These are phyloP conservation scores for Actenoides hombroni DNA, from an alignment of 2,113 vertebrate genomes.

Conservation along the genomic window DNA sequence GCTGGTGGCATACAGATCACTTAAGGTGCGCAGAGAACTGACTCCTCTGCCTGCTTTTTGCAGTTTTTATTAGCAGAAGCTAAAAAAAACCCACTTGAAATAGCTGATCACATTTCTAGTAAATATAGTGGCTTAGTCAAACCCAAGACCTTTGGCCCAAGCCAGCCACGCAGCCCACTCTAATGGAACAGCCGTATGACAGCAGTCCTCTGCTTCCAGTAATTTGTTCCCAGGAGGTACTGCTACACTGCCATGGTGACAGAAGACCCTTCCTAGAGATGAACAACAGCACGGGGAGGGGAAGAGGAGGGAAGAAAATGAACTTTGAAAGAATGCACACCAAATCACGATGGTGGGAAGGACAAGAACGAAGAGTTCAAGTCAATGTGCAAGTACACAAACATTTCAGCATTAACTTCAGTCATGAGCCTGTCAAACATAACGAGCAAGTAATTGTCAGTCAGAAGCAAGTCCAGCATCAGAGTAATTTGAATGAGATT, in stretches of 20 bases:
- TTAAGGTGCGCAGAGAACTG: not conserved
- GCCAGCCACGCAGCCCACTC: not conserved
- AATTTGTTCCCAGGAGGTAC: not conserved
- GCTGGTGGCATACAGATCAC: conserved; percentile 26
- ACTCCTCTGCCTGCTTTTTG: not conserved
- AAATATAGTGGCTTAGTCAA: not conserved
- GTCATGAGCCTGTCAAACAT: not conserved
- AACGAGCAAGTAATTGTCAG: conserved; percentile 23
- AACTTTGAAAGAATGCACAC: not conserved
- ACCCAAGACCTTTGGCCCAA: not conserved
- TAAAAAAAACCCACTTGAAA: not conserved
- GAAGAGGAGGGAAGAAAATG: not conserved
- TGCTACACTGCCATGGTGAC: not conserved
- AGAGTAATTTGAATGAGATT: conserved; percentile 32
- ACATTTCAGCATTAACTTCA: not conserved
- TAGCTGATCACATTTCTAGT: not conserved
- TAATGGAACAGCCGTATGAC: not conserved
- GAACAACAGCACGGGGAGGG: not conserved
- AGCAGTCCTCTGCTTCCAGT: not conserved
- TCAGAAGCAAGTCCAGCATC: conserved; percentile 28
- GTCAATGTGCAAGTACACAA: not conserved
- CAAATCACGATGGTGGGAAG: not conserved
- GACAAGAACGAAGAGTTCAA: not conserved
- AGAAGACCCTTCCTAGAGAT: not conserved
- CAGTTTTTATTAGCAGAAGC: conserved; percentile 12